phyloP scores from a whole-genome alignment of 2,113 vertebrate species.

The Alethe castanea region DNA sequence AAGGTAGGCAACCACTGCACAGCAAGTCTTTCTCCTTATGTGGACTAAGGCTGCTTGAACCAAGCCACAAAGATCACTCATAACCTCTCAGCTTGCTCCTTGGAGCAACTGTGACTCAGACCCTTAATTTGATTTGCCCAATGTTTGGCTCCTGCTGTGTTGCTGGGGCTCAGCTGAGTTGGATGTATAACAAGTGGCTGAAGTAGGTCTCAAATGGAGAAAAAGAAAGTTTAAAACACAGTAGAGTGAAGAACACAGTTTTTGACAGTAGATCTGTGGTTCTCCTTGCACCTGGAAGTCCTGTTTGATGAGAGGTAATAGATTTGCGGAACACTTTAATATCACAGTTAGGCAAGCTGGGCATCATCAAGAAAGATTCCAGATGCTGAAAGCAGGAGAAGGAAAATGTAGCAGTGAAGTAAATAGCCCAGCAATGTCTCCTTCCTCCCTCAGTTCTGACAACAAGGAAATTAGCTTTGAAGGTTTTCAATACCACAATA shows the following conservation, averaged over 20 bases:
- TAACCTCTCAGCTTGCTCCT: background rate
- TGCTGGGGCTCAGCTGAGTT: background rate
- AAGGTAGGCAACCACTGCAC: background rate
- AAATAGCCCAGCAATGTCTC: background rate
- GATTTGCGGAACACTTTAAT: background rate
- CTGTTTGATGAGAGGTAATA: background rate
- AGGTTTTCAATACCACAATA: background rate
- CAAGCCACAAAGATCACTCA: background rate
- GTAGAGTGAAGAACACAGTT: background rate
- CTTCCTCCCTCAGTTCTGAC: background rate
- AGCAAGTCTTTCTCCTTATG: background rate
- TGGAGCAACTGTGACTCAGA: background rate
- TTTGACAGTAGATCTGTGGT: background rate
- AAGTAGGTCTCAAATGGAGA: background rate
- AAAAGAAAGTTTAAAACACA: background rate
- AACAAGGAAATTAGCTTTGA: conserved; percentile 7
- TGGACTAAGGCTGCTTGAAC: background rate
- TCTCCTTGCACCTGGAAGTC: background rate
- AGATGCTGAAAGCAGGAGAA: background rate
- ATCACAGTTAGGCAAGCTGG: background rate
- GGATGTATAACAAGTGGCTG: background rate
- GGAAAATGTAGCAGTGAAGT: background rate
- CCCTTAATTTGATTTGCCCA: background rate
- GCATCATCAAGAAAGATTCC: background rate
- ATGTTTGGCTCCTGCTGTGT: background rate